Conservation (phyloP, 2,888 invertebrate species). For the Cabera pusaria region DNA sequence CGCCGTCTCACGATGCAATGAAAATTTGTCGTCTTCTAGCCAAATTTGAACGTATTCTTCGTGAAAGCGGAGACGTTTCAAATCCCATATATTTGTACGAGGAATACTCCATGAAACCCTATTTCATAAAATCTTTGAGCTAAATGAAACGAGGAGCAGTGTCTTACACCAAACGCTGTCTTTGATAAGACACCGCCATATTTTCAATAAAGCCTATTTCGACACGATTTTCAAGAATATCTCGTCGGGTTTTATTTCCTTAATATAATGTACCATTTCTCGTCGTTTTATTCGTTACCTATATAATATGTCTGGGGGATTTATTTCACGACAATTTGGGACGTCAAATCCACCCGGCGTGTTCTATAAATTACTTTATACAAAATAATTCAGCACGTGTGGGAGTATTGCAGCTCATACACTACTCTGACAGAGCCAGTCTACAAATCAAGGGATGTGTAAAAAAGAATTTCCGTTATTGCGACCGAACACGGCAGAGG, state of each 20-base stretch:
- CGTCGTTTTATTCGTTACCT: conserved; percentile 4
- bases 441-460: conserved; percentile 52
- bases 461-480: conserved; percentile 55
- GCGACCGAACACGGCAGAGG: conserved; percentile 61
- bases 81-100: conserved; percentile 49
- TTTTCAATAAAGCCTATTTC: conserved; percentile 7
- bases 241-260: conserved; percentile 2
- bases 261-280: background rate
- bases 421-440: conserved; percentile 26
- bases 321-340: conserved; percentile 10
- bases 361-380: conserved; percentile 17
- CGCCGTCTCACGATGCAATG: conserved; percentile 56
- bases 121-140: conserved; percentile 43
- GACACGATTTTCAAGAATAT: background rate
- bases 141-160: conserved; percentile 41
- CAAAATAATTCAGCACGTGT: conserved; percentile 19
- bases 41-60: conserved; percentile 67
- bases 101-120: conserved; percentile 40
- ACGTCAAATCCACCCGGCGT: conserved; percentile 16
- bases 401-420: conserved; percentile 32
- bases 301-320: conserved; percentile 3
- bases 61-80: conserved; percentile 49
- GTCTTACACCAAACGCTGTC: conserved; percentile 2
- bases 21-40: conserved; percentile 70
- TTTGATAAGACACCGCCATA: conserved; percentile 2